Evolutionary conservation across 2,888 invertebrate genomes (phyloP).

Genomic region (Aspidiotus rigidus): DNA sequence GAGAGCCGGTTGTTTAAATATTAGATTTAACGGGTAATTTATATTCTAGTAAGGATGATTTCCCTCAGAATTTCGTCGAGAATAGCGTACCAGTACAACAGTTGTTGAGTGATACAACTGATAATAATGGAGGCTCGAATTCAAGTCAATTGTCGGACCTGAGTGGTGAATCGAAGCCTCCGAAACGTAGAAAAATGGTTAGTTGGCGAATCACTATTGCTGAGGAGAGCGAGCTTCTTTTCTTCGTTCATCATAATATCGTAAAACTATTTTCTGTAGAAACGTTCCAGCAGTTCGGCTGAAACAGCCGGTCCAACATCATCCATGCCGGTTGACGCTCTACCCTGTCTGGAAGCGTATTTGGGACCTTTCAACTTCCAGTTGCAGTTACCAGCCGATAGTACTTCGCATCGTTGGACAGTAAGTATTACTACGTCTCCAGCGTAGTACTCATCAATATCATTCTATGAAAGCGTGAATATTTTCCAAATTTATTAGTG

Average conservation of each 20-base stretch:
- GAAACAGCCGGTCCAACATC: not conserved
- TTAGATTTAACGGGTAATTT: too few species aligned
- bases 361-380: constrained; percentile 11
- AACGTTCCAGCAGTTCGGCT: not conserved
- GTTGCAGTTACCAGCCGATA: constrained; percentile 12
- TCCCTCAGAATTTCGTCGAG: constrained; percentile 12
- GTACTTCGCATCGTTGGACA: constrained; percentile 15
- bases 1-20: too few species aligned
- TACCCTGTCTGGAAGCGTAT: constrained; percentile 15
- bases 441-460: not conserved
- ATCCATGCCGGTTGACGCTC: not conserved
- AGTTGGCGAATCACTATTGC: not conserved
- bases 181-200: constrained; percentile 6
- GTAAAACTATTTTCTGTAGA: not conserved
- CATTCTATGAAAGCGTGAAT: not conserved
- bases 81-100: not conserved
- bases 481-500: not conserved
- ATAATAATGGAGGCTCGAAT: not conserved
- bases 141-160: not conserved
- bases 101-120: not conserved
- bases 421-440: not conserved
- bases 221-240: not conserved
- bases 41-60: constrained; percentile 5
- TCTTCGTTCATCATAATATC: not conserved
- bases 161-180: not conserved